Evolutionary conservation across 2,888 invertebrate genomes (phyloP), one percentile per base, ranked within the genome.

Genomic region (Andrena hattorfiana): DNA sequence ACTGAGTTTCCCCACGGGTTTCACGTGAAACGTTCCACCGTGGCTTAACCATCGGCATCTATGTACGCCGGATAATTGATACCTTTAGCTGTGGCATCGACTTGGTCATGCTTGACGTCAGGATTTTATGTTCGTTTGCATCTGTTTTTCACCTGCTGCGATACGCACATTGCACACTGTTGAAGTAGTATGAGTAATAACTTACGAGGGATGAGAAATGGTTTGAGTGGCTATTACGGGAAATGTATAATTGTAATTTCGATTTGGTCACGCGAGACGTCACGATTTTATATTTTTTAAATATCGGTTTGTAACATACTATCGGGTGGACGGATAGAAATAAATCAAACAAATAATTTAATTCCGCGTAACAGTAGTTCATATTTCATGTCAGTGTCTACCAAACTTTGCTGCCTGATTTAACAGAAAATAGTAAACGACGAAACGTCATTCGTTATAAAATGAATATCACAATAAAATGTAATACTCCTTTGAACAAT

Each of bases 1-100:
- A 16, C 32, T 10, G 35, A 56, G 54, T 54, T 74, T 74, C n/a
- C 35, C 49, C 26, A 13, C 32, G 42, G 30, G 23, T 26, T 67
- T 64, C 76, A 23, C 48, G 71, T 32, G 63, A 80, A 71, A 71
- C 20, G 5, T 32, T 35, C 51, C 23, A 48, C 2, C 51, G 32
- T n/a, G 8, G 62, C n/a, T 32, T 23, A 77, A 66, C 30, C 32
- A 62, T 30, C 32, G 71, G 26, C 56, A 48, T 48, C 48, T 67
- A 59, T 56, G 73, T 51, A 42, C 13, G 42, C 0, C 10, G 28
- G 54, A 42, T 63, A 56, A 77, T 64, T 3, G 20, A 13, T 49
- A 72, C 42, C 30, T 63, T 30, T 10, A 35, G 35, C 16, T 60
- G 1, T 10, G 60, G 66, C 26, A 60, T 63, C 10, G 35, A 28